Evolutionary conservation across 2,888 invertebrate species (phyloP).

Genomic region (Choristoneura rosaceana): DNA sequence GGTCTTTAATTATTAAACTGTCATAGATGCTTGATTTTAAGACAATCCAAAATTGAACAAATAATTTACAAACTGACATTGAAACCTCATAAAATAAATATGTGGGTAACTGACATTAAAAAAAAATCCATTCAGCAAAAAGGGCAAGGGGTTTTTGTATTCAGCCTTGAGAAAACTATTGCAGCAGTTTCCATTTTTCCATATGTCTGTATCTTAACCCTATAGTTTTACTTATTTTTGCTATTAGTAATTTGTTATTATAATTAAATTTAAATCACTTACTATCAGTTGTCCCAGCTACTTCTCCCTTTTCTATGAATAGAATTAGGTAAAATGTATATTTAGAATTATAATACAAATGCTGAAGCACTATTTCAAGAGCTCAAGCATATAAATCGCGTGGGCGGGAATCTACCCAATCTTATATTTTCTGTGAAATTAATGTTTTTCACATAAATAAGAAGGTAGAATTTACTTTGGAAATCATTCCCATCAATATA

Average conservation of each 20-base stretch:
- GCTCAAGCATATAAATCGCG: conserved; percentile 8
- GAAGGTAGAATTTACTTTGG: background rate
- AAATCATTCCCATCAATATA: background rate
- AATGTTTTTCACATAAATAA: background rate
- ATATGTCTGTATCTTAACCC: background rate
- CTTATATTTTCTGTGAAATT: conserved; percentile 1
- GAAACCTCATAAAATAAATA: too few species aligned
- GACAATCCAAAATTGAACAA: too few species aligned
- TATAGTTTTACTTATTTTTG: too few species aligned
- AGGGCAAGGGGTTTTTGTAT: too few species aligned
- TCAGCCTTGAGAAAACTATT: too few species aligned
- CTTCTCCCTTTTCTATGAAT: conserved; percentile 40
- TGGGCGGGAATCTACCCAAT: conserved; percentile 12
- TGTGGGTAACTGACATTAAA: too few species aligned
- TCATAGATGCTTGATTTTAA: too few species aligned
- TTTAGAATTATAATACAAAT: conserved; percentile 26
- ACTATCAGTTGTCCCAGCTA: conserved; percentile 26
- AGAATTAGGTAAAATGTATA: conserved; percentile 31
- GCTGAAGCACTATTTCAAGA: conserved; percentile 16
- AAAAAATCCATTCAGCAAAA: too few species aligned
- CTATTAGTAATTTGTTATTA: background rate
- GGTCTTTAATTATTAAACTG: too few species aligned
- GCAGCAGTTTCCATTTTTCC: background rate
- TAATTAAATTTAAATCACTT: conserved; percentile 23
- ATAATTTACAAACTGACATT: too few species aligned